Percentiles rank a stretch among this genome's conserved stretches.
Conservation (phyloP, 2,113 vertebrate genomes). For the Podocnemis expansa region DNA sequence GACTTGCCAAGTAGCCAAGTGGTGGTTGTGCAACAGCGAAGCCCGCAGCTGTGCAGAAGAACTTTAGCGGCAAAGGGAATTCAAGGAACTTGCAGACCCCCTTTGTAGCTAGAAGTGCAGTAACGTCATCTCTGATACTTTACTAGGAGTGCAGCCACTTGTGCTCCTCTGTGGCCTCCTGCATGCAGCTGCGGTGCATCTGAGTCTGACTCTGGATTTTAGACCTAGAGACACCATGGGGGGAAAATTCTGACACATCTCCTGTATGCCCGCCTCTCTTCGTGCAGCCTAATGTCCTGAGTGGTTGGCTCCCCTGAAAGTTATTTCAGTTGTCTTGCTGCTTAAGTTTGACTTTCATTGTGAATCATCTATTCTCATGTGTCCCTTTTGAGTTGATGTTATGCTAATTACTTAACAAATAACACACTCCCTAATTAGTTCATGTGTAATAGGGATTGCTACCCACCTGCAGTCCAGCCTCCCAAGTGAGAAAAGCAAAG, state of each 20-base stretch:
- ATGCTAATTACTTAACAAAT: slow-evolving; percentile 51
- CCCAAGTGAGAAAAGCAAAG: neutral
- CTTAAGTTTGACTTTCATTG: slow-evolving; percentile 33
- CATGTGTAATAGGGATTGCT: neutral
- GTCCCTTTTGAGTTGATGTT: slow-evolving; percentile 50
- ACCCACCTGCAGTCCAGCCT: neutral
- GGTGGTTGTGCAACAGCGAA: neutral
- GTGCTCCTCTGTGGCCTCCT: neutral
- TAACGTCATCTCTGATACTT: neutral
- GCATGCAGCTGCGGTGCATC: neutral
- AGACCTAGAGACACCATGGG: neutral
- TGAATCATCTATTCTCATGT: slow-evolving; percentile 27
- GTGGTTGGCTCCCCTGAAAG: neutral
- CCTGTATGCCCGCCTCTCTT: neutral
- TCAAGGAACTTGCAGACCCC: neutral
- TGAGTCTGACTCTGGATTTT: neutral
- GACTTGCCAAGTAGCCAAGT: neutral
- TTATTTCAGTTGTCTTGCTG: neutral
- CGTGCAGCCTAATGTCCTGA: neutral
- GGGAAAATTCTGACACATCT: neutral
- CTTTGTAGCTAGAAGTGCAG: neutral
- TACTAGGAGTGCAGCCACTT: no score
- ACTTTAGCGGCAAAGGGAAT: neutral
- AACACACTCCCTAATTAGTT: slow-evolving; percentile 45
- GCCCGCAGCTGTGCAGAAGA: neutral